phyloP scores from a whole-genome alignment of 2,113 vertebrate genomes.

The Psephotus haematonotus region DNA sequence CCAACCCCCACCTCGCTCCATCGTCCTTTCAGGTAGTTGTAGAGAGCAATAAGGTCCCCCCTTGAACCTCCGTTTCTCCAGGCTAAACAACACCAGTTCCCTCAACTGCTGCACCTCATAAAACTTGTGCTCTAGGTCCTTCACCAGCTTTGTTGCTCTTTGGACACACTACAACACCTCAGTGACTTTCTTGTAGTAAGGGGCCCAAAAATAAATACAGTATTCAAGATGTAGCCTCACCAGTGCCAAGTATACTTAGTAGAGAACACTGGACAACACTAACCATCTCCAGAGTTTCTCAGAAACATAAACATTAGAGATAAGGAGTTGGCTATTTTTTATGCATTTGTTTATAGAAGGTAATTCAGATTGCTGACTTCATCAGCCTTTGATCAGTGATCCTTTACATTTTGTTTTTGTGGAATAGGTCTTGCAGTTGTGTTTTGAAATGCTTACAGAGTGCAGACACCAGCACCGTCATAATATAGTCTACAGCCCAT shows the following conservation, averaged over 20 bases:
- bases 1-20: not conserved
- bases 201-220: not conserved
- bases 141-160: not conserved
- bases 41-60: not conserved
- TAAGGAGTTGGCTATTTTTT: not conserved
- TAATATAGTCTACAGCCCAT: not conserved
- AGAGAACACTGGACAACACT: not conserved
- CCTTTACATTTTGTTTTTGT: rapidly evolving
- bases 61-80: not conserved
- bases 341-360: not conserved
- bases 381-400: not conserved
- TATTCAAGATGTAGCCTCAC: not conserved
- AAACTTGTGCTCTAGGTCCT: not conserved
- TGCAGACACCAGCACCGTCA: not conserved
- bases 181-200: not conserved
- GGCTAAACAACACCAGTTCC: not conserved
- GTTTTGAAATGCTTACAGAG: not conserved
- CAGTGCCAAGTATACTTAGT: not conserved
- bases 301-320: not conserved
- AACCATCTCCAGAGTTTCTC: not conserved
- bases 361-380: not conserved
- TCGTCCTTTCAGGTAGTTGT: not conserved
- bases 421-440: not conserved
- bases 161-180: not conserved
- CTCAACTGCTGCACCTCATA: not conserved